phyloP scores from a whole-genome alignment of 2,113 vertebrate species.

The Origma solitaria region DNA sequence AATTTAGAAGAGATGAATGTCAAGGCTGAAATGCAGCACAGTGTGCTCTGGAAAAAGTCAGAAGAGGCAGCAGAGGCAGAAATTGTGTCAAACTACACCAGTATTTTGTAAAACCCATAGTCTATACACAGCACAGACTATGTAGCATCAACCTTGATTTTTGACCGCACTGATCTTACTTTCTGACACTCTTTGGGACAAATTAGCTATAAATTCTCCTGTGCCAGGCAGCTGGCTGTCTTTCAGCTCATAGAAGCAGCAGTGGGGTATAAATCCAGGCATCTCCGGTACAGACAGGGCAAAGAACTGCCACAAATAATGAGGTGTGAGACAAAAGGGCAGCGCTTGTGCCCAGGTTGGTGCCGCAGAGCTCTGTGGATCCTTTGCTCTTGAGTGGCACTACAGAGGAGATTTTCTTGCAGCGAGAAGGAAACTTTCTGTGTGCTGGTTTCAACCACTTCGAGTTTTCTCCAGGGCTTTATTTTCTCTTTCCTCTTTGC shows the following conservation, averaged over 20 bases:
- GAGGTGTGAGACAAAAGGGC: not conserved
- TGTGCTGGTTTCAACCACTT: accelerated
- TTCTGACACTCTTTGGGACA: not conserved
- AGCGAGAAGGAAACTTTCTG: not conserved
- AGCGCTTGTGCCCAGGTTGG: not conserved
- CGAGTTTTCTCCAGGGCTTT: not conserved
- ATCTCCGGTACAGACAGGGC: too few species aligned
- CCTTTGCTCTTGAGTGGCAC: not conserved
- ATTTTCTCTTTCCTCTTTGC: not conserved
- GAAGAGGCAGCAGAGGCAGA: not conserved
- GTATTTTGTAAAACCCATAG: not conserved
- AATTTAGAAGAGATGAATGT: not conserved
- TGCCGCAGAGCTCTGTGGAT: not conserved
- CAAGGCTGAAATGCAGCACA: not conserved
- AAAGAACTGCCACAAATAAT: accelerated
- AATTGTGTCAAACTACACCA: not conserved
- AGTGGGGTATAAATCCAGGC: not conserved
- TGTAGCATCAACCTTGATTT: not conserved
- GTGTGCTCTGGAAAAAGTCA: not conserved
- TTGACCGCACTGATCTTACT: accelerated
- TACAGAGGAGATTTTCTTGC: not conserved
- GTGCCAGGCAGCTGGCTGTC: not conserved
- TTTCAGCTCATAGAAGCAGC: accelerated
- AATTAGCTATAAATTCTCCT: not conserved
- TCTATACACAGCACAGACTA: accelerated